Conservation (phyloP, 2,888 invertebrate genomes). For the Diaprepes abbreviatus region DNA sequence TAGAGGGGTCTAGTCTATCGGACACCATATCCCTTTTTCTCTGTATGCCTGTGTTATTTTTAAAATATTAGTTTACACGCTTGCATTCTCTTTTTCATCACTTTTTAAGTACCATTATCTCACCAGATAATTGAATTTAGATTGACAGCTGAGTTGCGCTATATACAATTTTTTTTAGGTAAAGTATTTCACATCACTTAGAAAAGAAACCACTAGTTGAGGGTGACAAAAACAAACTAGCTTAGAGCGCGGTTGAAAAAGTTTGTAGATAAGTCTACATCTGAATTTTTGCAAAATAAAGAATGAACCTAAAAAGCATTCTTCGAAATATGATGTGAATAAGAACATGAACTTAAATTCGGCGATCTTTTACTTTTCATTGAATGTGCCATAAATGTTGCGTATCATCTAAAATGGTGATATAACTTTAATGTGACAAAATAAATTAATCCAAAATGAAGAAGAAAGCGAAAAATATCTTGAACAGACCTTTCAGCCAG, state of each 20-base stretch:
- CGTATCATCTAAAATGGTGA: constrained; percentile 2
- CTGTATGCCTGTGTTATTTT: too few relatives aligned
- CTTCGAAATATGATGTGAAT: not conserved
- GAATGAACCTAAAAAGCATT: not conserved
- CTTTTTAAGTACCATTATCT: too few relatives aligned
- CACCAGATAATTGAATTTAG: too few relatives aligned
- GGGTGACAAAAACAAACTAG: constrained; percentile 3
- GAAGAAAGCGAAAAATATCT: constrained; percentile 11
- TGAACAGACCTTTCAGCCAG: constrained; percentile 61
- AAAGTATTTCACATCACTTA: too few relatives aligned
- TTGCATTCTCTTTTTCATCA: too few relatives aligned
- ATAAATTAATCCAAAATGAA: constrained; percentile 21
- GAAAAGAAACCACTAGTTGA: not conserved
- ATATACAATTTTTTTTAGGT: too few relatives aligned
- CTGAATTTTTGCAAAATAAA: not conserved
- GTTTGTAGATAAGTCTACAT: not conserved
- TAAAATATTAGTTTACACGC: too few relatives aligned
- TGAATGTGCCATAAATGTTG: constrained; percentile 5
- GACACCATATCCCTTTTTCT: too few relatives aligned
- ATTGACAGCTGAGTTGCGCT: too few relatives aligned
- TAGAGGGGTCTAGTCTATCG: too few relatives aligned
- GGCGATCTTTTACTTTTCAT: not conserved
- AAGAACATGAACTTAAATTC: not conserved
- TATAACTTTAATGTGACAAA: constrained; percentile 11
- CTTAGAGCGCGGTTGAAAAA: too few relatives aligned